phyloP scores from a whole-genome alignment of 2,888 invertebrate genomes.

The Drosophila emarginata region DNA sequence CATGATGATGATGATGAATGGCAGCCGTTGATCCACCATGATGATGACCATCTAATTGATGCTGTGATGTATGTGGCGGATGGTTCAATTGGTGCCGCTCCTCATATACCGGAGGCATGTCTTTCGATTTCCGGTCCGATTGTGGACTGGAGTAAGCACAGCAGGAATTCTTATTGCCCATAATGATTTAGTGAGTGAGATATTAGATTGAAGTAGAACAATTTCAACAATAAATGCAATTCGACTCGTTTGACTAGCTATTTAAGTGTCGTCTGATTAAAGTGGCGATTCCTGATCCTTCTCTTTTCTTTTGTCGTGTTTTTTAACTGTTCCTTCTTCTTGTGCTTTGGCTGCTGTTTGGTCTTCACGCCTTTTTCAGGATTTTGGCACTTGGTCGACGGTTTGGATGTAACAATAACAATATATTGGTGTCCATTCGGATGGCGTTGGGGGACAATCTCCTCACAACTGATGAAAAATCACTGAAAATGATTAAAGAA shows the following conservation, averaged over 20 bases:
- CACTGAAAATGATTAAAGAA: neutral
- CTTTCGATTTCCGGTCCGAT: conserved; percentile 84
- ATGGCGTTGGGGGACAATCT: conserved; percentile 55
- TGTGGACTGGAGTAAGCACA: conserved; percentile 89
- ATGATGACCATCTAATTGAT: conserved; percentile 63
- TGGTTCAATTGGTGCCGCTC: conserved; percentile 87
- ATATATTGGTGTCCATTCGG: conserved; percentile 61
- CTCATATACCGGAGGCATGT: conserved; percentile 84
- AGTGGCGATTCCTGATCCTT: conserved; percentile 28
- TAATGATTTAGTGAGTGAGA: conserved; percentile 69
- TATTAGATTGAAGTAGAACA: conserved; percentile 21
- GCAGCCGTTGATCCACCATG: conserved; percentile 40
- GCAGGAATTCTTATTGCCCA: conserved; percentile 93
- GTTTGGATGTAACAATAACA: conserved; percentile 34
- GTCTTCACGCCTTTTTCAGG: conserved; percentile 51
- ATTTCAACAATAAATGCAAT: conserved; percentile 51
- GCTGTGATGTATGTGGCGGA: conserved; percentile 65
- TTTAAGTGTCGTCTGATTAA: conserved; percentile 24
- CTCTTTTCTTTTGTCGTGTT: neutral
- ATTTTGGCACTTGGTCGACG: conserved; percentile 67
- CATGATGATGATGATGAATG: conserved; percentile 57
- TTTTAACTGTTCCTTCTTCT: conserved; percentile 21
- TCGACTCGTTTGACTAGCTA: conserved; percentile 14
- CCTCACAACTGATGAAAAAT: conserved; percentile 1
- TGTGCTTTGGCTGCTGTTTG: conserved; percentile 13